These are phyloP conservation scores for Amiota communis DNA, from an alignment of 2,888 invertebrate species.

Conservation along the genomic window DNA sequence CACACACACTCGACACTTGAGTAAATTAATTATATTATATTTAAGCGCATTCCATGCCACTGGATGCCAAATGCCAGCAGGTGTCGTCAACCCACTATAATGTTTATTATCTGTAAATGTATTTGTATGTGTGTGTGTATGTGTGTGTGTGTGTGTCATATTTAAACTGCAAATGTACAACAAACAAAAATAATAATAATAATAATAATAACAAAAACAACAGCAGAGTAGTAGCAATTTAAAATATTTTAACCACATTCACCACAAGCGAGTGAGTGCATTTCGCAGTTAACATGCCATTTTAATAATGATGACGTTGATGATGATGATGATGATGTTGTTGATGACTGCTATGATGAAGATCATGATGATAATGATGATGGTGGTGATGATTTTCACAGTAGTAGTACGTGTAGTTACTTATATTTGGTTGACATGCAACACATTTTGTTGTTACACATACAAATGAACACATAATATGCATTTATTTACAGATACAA, in stretches of 20 bases:
- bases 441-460: constrained; percentile 43
- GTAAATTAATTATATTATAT: constrained; percentile 18
- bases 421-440: constrained; percentile 32
- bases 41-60: neutral
- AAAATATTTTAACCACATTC: constrained; percentile 66
- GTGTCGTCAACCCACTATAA: constrained; percentile 31
- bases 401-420: constrained; percentile 43
- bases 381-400: constrained; percentile 29
- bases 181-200: constrained; percentile 13
- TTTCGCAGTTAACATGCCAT: constrained; percentile 36
- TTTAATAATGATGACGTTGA: neutral
- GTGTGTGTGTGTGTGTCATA: constrained; percentile 26
- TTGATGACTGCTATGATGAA: constrained; percentile 11
- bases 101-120: no score
- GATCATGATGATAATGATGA: neutral
- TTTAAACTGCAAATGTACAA: constrained; percentile 27
- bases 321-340: neutral
- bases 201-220: neutral
- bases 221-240: constrained; percentile 46
- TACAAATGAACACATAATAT: constrained; percentile 23
- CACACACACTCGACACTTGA: neutral
- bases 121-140: constrained; percentile 30
- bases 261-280: constrained; percentile 48
- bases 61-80: constrained; percentile 34
- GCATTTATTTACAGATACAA: neutral